A percentile compares a stretch with the other conserved stretches of the same genome.
These are phyloP conservation scores for Thunnus thynnus DNA, from an alignment of 2,113 vertebrate genomes.

Conservation along the genomic window DNA sequence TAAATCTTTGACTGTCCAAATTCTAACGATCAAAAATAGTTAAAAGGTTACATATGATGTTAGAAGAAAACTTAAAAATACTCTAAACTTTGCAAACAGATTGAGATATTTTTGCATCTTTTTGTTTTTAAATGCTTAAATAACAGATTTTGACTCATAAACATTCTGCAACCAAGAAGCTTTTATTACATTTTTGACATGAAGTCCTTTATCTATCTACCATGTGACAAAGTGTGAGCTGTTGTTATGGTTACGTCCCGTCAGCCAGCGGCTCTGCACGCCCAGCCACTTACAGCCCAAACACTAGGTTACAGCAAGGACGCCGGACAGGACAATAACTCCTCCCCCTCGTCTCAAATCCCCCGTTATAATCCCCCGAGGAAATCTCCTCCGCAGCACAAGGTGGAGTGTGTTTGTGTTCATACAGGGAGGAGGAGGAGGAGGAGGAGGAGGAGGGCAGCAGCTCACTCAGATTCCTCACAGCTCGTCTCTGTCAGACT, in stretches of 20 bases:
- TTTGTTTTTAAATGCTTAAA: no score
- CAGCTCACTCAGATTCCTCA: constrained; percentile 36
- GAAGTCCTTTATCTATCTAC: not conserved
- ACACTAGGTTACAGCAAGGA: constrained; percentile 73
- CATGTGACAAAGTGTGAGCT: not conserved
- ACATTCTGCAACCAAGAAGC: no score
- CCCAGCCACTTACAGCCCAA: constrained; percentile 33
- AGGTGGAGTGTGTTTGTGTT: constrained; percentile 58
- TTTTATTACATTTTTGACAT: not conserved
- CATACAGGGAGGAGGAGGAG: constrained; percentile 15
- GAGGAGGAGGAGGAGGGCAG: not conserved
- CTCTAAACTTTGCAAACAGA: no score
- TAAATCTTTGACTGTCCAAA: no score
- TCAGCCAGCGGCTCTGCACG: constrained; percentile 18
- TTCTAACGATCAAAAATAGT: no score
- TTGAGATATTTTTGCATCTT: no score
- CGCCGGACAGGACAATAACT: constrained; percentile 58
- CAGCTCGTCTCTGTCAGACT: constrained; percentile 18
- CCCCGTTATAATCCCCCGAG: constrained; percentile 73
- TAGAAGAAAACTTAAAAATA: no score
- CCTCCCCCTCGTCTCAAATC: constrained; percentile 63
- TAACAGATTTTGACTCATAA: no score
- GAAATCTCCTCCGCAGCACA: constrained; percentile 69
- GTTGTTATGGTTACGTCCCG: not conserved
- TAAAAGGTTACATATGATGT: no score